phyloP scores from a whole-genome alignment of 2,113 vertebrate species.

The Cnemophilus loriae region DNA sequence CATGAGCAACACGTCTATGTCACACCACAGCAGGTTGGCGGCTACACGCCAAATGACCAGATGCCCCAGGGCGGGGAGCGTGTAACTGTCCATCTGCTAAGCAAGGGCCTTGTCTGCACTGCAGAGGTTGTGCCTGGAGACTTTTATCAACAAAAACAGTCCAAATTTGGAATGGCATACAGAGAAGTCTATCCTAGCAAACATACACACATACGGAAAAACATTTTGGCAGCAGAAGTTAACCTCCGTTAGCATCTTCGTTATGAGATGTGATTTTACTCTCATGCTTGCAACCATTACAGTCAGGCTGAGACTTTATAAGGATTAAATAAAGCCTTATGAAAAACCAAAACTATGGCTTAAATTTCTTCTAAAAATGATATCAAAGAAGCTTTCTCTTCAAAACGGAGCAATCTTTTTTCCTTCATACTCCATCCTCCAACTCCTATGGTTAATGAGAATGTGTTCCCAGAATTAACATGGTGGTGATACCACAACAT shows the following conservation, averaged over 20 bases:
- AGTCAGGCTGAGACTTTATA: not conserved
- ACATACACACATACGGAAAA: accelerated
- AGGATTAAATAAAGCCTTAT: not conserved
- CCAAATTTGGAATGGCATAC: not conserved
- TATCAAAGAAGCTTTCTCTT: not conserved
- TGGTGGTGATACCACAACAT: not conserved
- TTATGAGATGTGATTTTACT: not conserved
- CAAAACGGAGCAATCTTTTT: not conserved
- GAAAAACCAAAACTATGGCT: not conserved
- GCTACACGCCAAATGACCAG: not conserved
- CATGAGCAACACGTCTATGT: accelerated
- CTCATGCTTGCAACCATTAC: not conserved
- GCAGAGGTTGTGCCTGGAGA: not conserved
- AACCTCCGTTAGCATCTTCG: not conserved
- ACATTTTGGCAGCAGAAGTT: not conserved
- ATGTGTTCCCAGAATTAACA: not conserved
- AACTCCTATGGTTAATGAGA: not conserved
- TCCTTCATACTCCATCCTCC: not conserved
- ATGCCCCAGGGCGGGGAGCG: accelerated
- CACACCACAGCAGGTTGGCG: accelerated
- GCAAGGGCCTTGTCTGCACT: not conserved
- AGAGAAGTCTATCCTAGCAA: not conserved
- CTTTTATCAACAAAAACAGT: not conserved
- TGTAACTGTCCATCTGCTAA: not conserved
- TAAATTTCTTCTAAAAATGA: not conserved